Conservation (phyloP, 2,888 invertebrate genomes). For the Thera britannica region DNA sequence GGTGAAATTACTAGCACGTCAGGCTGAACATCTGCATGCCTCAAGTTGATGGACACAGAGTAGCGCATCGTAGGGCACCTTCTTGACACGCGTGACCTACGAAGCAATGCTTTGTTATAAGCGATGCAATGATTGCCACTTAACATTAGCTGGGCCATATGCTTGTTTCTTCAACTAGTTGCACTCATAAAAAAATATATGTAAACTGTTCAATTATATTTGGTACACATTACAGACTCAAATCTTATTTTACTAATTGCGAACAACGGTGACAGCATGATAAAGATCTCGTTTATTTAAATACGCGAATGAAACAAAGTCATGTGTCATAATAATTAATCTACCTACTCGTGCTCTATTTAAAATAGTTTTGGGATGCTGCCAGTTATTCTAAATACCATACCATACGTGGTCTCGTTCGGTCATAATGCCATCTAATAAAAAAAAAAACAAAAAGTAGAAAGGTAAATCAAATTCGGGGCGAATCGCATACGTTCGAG, state of each 20-base stretch:
- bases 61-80: too few relatives aligned
- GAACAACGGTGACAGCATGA: slow-evolving; percentile 55
- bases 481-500: slow-evolving; percentile 55
- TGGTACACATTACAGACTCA: slow-evolving; percentile 24
- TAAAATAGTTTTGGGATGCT: slow-evolving; percentile 68
- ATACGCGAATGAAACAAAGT: slow-evolving; percentile 65
- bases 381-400: slow-evolving; percentile 76
- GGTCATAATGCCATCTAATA: slow-evolving; percentile 51
- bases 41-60: too few relatives aligned
- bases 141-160: too few relatives aligned
- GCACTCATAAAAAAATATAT: too few relatives aligned
- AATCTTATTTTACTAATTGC: slow-evolving; percentile 56
- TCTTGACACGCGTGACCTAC: too few relatives aligned
- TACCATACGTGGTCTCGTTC: slow-evolving; percentile 71
- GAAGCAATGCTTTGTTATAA: too few relatives aligned
- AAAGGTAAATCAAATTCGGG: slow-evolving; percentile 60
- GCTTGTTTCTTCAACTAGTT: too few relatives aligned
- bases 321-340: slow-evolving; percentile 76
- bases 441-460: slow-evolving; percentile 56
- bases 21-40: too few relatives aligned
- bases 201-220: background rate
- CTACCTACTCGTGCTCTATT: slow-evolving; percentile 73
- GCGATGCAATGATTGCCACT: too few relatives aligned
- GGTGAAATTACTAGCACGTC: too few relatives aligned
- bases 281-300: slow-evolving; percentile 61